phyloP scores from a whole-genome alignment of 2,113 vertebrate species.

The Peromyscus maniculatus region DNA sequence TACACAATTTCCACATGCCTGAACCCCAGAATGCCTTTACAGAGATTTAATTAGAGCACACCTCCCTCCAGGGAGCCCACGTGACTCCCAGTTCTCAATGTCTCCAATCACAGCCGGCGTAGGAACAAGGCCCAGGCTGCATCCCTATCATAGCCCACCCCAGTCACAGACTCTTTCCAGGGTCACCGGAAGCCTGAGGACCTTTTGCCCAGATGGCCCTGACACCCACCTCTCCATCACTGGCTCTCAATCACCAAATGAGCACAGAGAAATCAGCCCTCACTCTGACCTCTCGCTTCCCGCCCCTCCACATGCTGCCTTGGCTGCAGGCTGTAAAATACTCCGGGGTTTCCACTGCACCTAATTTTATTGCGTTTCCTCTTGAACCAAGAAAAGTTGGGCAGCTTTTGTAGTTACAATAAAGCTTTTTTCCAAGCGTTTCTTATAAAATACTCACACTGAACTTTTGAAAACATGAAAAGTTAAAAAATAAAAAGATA shows the following conservation, averaged over 20 bases:
- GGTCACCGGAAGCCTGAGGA: not conserved
- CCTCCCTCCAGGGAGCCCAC: conserved; percentile 1
- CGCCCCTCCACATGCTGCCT: rapidly evolving
- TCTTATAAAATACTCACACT: not conserved
- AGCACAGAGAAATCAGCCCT: not conserved
- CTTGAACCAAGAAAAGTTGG: not conserved
- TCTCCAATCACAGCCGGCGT: not conserved
- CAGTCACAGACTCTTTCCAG: not conserved
- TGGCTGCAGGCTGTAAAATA: not conserved
- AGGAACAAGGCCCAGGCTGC: not conserved
- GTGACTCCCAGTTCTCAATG: not conserved
- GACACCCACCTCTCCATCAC: not conserved
- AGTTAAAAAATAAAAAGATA: not conserved
- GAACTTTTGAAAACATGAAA: not conserved
- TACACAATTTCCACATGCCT: not conserved
- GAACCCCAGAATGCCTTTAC: not conserved
- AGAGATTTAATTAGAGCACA: not conserved
- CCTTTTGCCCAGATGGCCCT: not conserved
- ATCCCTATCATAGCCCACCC: not conserved
- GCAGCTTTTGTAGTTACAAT: not conserved
- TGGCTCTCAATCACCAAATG: not conserved
- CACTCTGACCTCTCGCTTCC: not conserved
- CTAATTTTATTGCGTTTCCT: conserved; percentile 1
- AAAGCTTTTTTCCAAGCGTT: not conserved
- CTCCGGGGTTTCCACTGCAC: not conserved